Evolutionary conservation across 2,797 vertebrate genomes (phyloP), one percentile per base, ranked within the genome.

Genomic region (Catostomus latipinnis): DNA sequence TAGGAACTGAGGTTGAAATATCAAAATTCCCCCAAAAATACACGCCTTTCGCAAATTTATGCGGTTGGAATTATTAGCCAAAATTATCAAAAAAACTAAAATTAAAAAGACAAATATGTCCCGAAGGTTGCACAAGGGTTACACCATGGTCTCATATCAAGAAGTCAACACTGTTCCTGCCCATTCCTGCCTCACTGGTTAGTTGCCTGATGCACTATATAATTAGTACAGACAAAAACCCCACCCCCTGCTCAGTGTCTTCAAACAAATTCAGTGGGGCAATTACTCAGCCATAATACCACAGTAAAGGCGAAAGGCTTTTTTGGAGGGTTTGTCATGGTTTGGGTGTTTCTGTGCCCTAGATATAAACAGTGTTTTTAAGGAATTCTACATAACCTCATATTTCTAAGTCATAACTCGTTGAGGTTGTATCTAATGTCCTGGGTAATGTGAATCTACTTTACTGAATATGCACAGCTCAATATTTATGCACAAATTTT

Each of bases 121-220:
- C 34, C 34, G 1, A 34, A 34, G 34, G 34, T 34, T 4, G 34
- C 34, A 34, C 34, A 34, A 34, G 34, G 34, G 34, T 34, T 34
- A 81, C 80, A 81, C 61, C 50, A 13, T 72, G 67, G 22, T 75
- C 34, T 76, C 65, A 76, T 48, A 82, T 80, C 63, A 80, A 69
- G 63, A 53, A 83, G 81, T 85, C 77, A 79, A 68, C 71, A 83
- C 22, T 57, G 79, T 63, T 76, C 34, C 22, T 22, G 1, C 22
- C 22, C 78, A 81, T 45, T 77, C 52, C 76, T 16, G 43, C 79
- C 77, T 34, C 5, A 46, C 60, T 82, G 53, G 13, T 73, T 72
- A 86, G 87, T 88, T 85, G 88, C 84, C 74, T 13, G 57, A 86
- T 88, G 18, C 76, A 86, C 86, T 75, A 72, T 92, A 53, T 92